phyloP scores from a whole-genome alignment of 2,797 vertebrate genomes.

The Oryzias sinensis region DNA sequence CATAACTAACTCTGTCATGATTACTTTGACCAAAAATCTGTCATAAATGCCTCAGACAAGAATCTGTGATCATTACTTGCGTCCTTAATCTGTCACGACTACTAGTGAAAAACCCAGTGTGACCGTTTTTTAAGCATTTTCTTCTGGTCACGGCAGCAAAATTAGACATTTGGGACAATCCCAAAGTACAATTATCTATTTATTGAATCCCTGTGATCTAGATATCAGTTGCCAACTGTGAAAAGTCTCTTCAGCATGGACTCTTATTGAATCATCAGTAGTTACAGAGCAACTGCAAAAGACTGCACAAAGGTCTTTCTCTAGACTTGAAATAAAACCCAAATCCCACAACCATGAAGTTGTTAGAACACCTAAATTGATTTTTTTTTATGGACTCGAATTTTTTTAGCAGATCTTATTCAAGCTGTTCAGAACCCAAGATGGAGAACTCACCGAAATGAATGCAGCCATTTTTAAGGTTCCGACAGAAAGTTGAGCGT shows the following conservation, averaged over 20 bases:
- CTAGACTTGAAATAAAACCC: not conserved
- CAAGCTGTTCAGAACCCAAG: slow-evolving; percentile 33
- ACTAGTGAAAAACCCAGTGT: too few species aligned
- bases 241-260: slow-evolving; percentile 1
- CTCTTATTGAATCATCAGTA: slow-evolving; percentile 5
- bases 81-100: too few species aligned
- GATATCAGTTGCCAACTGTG: slow-evolving; percentile 14
- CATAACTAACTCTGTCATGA: too few species aligned
- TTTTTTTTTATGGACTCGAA: too few species aligned
- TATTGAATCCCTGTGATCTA: slow-evolving; percentile 24
- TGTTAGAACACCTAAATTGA: slow-evolving; percentile 8
- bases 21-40: too few species aligned
- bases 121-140: too few species aligned
- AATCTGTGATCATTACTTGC: too few species aligned
- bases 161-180: too few species aligned
- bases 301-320: not conserved
- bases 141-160: too few species aligned
- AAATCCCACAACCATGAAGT: slow-evolving; percentile 20
- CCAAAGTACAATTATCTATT: slow-evolving; percentile 6
- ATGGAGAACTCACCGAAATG: slow-evolving; percentile 79
- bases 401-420: slow-evolving; percentile 11
- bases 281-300: slow-evolving; percentile 5
- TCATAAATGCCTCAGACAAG: too few species aligned
- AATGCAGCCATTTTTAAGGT: slow-evolving; percentile 77
- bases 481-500: slow-evolving; percentile 53